Evolutionary conservation across 2,797 vertebrate genomes (phyloP).

Genomic region (Alectoris magna): DNA sequence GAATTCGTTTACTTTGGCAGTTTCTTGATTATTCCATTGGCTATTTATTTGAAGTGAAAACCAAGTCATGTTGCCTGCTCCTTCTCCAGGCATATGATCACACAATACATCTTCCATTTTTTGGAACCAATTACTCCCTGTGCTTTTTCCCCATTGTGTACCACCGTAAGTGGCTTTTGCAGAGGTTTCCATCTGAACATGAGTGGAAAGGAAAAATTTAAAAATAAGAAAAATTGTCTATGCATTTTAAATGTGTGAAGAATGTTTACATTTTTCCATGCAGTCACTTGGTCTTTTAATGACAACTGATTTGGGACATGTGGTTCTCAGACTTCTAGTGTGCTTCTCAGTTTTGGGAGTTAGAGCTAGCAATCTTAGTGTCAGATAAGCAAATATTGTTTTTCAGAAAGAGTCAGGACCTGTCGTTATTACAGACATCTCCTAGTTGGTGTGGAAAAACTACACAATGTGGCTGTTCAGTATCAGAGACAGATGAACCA

Average conservation of each 20-base stretch:
- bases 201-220: background rate
- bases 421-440: background rate
- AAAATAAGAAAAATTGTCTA: constrained; percentile 5
- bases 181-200: constrained; percentile 34
- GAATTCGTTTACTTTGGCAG: constrained; percentile 80
- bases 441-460: background rate
- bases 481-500: constrained; percentile 23
- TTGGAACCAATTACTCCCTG: constrained; percentile 58
- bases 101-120: constrained; percentile 63
- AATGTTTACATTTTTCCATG: background rate
- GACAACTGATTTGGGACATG: constrained; percentile 41
- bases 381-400: constrained; percentile 11
- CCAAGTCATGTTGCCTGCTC: constrained; percentile 65
- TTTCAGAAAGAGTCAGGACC: constrained; percentile 16
- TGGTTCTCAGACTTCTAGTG: background rate
- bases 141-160: constrained; percentile 45
- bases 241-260: constrained; percentile 36
- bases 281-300: background rate
- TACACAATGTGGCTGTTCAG: background rate
- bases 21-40: constrained; percentile 76
- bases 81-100: constrained; percentile 24
- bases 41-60: constrained; percentile 79
- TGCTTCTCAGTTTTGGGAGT: background rate
- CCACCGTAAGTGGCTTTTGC: constrained; percentile 27
- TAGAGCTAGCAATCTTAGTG: constrained; percentile 30